These are phyloP conservation scores for Lasioglossum malachurum DNA, from an alignment of 2,888 invertebrate genomes.

Conservation along the genomic window DNA sequence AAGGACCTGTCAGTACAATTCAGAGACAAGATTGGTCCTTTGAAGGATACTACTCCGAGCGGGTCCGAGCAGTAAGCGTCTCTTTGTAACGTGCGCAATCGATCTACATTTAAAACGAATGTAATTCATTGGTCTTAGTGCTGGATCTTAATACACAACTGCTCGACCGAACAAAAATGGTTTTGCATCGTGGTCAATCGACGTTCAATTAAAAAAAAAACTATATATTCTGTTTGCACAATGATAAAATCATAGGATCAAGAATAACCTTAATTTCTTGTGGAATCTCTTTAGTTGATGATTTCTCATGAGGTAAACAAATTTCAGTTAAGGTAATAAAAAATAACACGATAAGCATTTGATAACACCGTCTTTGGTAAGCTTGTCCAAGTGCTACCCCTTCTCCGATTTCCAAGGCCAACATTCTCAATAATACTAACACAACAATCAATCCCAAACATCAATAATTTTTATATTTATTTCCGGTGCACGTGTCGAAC, in stretches of 20 bases:
- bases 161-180: not conserved
- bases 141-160: not conserved
- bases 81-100: constrained; percentile 1
- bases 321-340: too few relatives aligned
- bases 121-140: not conserved
- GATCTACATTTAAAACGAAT: constrained; percentile 5
- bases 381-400: too few relatives aligned
- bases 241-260: not conserved
- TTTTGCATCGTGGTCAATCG: not conserved
- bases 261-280: not conserved
- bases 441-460: too few relatives aligned
- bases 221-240: not conserved
- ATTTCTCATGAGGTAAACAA: not conserved
- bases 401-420: too few relatives aligned
- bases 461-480: too few relatives aligned
- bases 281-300: not conserved
- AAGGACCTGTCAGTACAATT: constrained; percentile 1
- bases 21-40: constrained; percentile 7
- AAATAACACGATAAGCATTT: too few relatives aligned
- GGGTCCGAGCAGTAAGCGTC: not conserved
- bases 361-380: too few relatives aligned
- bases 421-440: too few relatives aligned
- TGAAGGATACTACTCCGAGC: not conserved
- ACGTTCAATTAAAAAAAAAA: not conserved
- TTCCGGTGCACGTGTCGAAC: too few relatives aligned